Evolutionary conservation across 2,113 vertebrate species (phyloP).

Genomic region (Penelope pileata): DNA sequence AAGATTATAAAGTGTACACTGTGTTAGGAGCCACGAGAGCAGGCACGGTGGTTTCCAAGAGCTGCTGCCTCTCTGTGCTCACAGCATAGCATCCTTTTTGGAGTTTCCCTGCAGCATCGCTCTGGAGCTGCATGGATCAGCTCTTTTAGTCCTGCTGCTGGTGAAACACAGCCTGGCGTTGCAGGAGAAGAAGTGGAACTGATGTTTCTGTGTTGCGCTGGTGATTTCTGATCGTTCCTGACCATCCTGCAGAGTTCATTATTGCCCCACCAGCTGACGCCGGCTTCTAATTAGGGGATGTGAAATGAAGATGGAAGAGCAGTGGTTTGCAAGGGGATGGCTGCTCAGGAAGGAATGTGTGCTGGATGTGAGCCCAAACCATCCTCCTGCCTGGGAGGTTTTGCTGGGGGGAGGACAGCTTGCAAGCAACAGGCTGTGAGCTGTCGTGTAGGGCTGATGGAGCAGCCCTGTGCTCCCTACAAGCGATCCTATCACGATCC

Average conservation of each 20-base stretch:
- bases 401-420: neutral
- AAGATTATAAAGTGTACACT: neutral
- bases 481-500: neutral
- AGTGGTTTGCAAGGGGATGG: neutral
- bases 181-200: neutral
- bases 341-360: neutral
- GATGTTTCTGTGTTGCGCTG: neutral
- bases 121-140: neutral
- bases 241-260: neutral
- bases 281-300: neutral
- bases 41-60: neutral
- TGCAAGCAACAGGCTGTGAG: neutral
- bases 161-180: no score
- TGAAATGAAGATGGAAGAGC: conserved; percentile 39
- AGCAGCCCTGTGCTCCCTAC: neutral
- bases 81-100: neutral
- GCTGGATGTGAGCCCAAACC: neutral
- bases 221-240: conserved; percentile 22
- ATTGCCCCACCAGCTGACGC: neutral
- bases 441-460: neutral
- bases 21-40: neutral
- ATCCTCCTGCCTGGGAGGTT: neutral
- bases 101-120: neutral
- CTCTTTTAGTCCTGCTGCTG: rapidly evolving
- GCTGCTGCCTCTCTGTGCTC: neutral